Evolutionary conservation across 2,797 vertebrate species (phyloP).

Genomic region (Rhadinocentrus ornatus): DNA sequence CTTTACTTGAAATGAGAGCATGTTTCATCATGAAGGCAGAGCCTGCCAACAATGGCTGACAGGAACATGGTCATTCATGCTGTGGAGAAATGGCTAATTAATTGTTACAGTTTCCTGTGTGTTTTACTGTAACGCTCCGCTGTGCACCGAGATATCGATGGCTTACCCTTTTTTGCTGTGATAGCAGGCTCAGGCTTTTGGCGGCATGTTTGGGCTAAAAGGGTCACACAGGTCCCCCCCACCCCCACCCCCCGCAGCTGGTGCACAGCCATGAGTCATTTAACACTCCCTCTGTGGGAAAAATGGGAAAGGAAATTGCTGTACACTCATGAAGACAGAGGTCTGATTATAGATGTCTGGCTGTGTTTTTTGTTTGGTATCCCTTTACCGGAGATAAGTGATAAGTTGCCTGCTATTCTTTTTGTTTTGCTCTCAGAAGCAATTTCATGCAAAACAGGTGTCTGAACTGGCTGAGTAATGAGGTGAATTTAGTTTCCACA

Average conservation of each 20-base stretch:
- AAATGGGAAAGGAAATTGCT: conserved; percentile 33
- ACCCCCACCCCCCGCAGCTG: conserved; percentile 36
- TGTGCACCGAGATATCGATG: background rate
- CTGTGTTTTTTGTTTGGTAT: conserved; percentile 25
- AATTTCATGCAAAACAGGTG: conserved; percentile 44
- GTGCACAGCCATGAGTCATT: conserved; percentile 55
- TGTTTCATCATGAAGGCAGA: conserved; percentile 14
- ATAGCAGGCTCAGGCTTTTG: conserved; percentile 28
- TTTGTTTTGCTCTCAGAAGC: conserved; percentile 19
- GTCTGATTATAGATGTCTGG: conserved; percentile 33
- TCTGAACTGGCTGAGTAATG: conserved; percentile 35
- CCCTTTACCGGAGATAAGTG: conserved; percentile 22
- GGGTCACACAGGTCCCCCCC: conserved; percentile 38
- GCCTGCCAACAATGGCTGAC: conserved; percentile 14
- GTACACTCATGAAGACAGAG: conserved; percentile 13
- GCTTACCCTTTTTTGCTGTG: conserved; percentile 35
- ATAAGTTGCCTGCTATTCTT: conserved; percentile 23
- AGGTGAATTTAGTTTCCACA: conserved; percentile 42
- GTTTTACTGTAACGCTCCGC: conserved; percentile 15
- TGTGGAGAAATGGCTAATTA: conserved; percentile 36
- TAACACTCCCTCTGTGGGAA: conserved; percentile 15
- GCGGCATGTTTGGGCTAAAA: conserved; percentile 27
- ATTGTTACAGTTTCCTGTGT: conserved; percentile 35
- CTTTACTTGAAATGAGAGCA: conserved; percentile 23
- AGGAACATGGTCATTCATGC: conserved; percentile 27